These are phyloP conservation scores for Ephialtes manifestator DNA, from an alignment of 2,888 invertebrate genomes.

Conservation along the genomic window DNA sequence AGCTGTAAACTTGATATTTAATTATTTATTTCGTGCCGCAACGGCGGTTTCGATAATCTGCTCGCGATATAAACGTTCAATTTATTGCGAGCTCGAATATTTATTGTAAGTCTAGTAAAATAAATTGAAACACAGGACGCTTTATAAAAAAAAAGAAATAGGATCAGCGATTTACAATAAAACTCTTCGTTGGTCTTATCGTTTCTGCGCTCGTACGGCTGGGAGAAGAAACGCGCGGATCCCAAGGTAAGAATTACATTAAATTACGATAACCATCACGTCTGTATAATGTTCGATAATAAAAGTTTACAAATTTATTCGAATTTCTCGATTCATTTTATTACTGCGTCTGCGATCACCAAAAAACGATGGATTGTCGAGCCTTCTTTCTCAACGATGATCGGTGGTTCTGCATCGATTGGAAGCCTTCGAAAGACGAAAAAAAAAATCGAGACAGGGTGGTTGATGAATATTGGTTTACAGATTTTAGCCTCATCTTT, in stretches of 20 bases:
- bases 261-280: slow-evolving; percentile 47
- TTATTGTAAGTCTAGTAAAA: slow-evolving; percentile 49
- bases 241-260: slow-evolving; percentile 61
- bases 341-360: slow-evolving; percentile 28
- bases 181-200: slow-evolving; percentile 22
- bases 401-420: slow-evolving; percentile 45
- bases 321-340: slow-evolving; percentile 37
- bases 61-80: slow-evolving; percentile 4
- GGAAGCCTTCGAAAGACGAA: not conserved
- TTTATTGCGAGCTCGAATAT: slow-evolving; percentile 37
- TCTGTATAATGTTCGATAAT: slow-evolving; percentile 67
- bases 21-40: slow-evolving; percentile 22
- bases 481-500: slow-evolving; percentile 24
- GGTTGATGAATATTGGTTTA: slow-evolving; percentile 16
- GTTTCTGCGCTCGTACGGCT: slow-evolving; percentile 18
- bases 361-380: not conserved
- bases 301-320: slow-evolving; percentile 65
- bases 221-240: slow-evolving; percentile 14
- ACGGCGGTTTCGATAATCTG: not conserved
- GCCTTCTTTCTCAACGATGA: not conserved
- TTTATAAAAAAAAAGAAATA: slow-evolving; percentile 39
- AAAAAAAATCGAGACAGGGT: slow-evolving; percentile 5
- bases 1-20: slow-evolving; percentile 49
- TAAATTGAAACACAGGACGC: slow-evolving; percentile 64
- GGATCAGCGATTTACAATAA: not conserved